These are phyloP conservation scores for Ascaphus truei DNA, from an alignment of 2,113 vertebrate species.

Conservation along the genomic window DNA sequence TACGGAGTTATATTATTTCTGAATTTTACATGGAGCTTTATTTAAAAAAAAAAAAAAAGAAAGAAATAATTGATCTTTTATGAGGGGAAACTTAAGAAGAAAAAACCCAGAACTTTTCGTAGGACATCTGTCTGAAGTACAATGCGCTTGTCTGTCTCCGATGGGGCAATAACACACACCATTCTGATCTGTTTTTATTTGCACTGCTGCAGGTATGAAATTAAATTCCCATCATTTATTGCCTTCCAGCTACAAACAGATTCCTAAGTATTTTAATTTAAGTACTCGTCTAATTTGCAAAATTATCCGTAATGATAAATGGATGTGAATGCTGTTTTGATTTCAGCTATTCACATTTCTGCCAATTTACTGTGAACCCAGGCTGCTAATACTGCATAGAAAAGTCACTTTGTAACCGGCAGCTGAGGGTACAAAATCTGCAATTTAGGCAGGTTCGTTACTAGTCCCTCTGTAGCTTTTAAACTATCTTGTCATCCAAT, in stretches of 20 bases:
- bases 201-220: not conserved
- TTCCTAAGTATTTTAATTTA: not conserved
- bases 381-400: conserved; percentile 1
- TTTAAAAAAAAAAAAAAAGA: no score
- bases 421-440: not conserved
- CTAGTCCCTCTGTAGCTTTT: conserved; percentile 16
- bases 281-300: not conserved
- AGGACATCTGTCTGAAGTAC: no score
- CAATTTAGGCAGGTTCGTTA: not conserved
- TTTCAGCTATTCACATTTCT: not conserved
- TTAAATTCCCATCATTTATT: not conserved
- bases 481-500: not conserved
- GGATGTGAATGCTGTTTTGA: not conserved
- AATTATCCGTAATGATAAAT: not conserved
- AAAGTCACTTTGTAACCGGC: not conserved
- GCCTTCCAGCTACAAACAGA: not conserved
- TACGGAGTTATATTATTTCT: no score
- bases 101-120: no score
- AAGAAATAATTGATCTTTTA: no score
- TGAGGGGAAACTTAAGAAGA: no score
- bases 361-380: conserved; percentile 8
- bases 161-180: no score
- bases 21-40: no score
- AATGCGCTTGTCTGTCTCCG: no score
- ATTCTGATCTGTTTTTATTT: no score